Evolutionary conservation across 2,888 invertebrate genomes (phyloP), one percentile per base, ranked within the genome.

Genomic region (Pterostichus madidus): DNA sequence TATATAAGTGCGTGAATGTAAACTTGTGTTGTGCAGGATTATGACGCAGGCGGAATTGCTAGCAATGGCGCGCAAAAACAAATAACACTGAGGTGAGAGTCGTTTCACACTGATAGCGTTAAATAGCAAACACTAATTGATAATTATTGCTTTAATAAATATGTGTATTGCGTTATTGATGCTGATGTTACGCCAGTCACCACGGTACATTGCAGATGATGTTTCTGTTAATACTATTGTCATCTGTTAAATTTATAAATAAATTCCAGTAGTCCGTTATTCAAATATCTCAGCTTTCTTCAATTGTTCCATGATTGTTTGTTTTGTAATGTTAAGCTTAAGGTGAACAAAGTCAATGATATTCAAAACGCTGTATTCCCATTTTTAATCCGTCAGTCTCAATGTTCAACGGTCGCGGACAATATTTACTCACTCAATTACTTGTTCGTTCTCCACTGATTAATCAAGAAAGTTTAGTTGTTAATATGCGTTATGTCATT

Each of bases 401-500:
- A 59, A 35, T 35, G 64, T 32, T 32, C 64, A 32, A 64, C n/a
- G 64, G 64, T 35, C 13, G 39, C 39, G 15, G 10, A 44, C 39
- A 71, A 71, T 6, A 52, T 52, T 75, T 75, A 75, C 52, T 5
- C 15, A 64, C 24, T 49, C 17, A 52, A 15, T 73, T 52, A 31
- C 17, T 31, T 52, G 24, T 75, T 52, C n/a, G 5, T 13, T 17
- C 8, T 24, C 24, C 24, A 24, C 17, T 44, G 15, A 39, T 71
- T 39, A 39, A 17, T 44, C 13, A 78, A 5, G 24, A 44, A 49
- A 32, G 39, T 31, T 56, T 79, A 32, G 11, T 77, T 59, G 52
- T 13, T 83, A 76, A 83, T 78, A 59, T 53, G 35, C 39, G 13
- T 71, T 64, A 59, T 59, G 76, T 85, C 85, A 71, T 64, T 87